phyloP scores from a whole-genome alignment of 2,113 vertebrate species.

The Malurus cyaneus region DNA sequence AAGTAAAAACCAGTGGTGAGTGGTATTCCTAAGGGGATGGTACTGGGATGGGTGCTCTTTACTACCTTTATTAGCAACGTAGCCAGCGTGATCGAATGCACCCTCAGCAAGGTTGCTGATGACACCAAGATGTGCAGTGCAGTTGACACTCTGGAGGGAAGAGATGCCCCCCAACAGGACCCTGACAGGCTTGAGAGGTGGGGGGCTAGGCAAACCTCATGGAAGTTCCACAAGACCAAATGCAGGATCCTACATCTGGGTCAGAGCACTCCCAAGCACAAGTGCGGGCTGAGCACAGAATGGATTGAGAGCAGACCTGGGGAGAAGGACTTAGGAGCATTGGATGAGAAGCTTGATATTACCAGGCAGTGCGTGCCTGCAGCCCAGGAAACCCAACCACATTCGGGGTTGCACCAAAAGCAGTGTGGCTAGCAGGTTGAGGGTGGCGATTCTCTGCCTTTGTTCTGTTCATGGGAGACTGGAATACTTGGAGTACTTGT shows the following conservation, averaged over 20 bases:
- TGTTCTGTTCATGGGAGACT: too few species aligned
- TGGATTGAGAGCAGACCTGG: neutral
- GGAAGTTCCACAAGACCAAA: neutral
- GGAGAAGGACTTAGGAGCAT: neutral
- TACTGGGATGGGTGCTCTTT: neutral
- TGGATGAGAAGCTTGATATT: neutral
- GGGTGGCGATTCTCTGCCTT: neutral
- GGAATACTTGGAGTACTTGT: neutral
- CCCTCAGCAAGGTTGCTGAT: neutral
- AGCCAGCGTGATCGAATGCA: neutral
- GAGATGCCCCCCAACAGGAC: neutral
- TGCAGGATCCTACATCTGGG: neutral
- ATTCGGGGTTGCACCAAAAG: neutral
- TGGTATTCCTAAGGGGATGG: neutral
- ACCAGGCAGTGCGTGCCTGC: neutral
- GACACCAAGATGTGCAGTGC: neutral
- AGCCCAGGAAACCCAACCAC: neutral
- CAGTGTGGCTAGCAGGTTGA: accelerated
- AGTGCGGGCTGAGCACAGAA: accelerated
- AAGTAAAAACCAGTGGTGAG: neutral
- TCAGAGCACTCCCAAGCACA: neutral
- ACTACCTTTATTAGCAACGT: neutral
- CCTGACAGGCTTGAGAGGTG: neutral
- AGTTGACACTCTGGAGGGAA: neutral
- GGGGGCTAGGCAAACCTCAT: neutral